Evolutionary conservation across 37 sponge, comb jelly and placozoan species (phyloP), one percentile per base, ranked within the genome.

Genomic region (Spongia lamella): DNA sequence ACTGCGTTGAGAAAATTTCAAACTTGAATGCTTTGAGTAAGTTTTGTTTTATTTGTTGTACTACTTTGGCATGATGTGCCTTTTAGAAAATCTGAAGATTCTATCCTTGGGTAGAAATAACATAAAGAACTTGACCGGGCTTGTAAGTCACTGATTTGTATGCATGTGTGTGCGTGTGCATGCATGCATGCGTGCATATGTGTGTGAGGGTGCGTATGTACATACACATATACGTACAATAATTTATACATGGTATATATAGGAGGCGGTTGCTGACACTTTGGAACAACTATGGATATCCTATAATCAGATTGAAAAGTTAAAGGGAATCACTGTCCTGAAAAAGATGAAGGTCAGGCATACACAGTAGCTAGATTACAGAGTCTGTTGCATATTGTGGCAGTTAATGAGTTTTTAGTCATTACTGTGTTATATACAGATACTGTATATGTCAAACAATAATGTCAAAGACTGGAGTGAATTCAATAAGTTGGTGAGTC

Each of bases 401-500:
- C 20, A 36, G 66, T 17, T 17, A 37, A 1, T 7, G 16, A 27
- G 24, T 26, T 13, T 9, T 43, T 5, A 13, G 7, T 43, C 47
- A 43, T 43, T 43, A 43, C 9, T 43, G 33, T 63, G 50, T 36
- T 25, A 15, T 76, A n/a, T 70, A 17, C 53, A 92, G 93, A 91
- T 97, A 20, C 80, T 97, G 30, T 94, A 92, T 73, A 97, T 97
- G 95, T 89, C 93, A 36, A 97, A 97, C 72, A 97, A 97, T 59
- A 81, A 68, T 53, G 95, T 97, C 7, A 97, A 97, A 80, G 98
- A 97, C 36, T 97, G 98, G 98, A 84, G 77, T 30, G 98, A 97
- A 63, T 92, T 97, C 39, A 79, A 81, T 75, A 94, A 94, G 63
- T 62, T 97, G 59, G 82, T 84, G 17, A 52, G 70, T 40, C 26